A percentile compares a stretch with the other conserved stretches of the same genome.
Conservation (phyloP, 2,113 vertebrate genomes). For the Heterotis niloticus region DNA sequence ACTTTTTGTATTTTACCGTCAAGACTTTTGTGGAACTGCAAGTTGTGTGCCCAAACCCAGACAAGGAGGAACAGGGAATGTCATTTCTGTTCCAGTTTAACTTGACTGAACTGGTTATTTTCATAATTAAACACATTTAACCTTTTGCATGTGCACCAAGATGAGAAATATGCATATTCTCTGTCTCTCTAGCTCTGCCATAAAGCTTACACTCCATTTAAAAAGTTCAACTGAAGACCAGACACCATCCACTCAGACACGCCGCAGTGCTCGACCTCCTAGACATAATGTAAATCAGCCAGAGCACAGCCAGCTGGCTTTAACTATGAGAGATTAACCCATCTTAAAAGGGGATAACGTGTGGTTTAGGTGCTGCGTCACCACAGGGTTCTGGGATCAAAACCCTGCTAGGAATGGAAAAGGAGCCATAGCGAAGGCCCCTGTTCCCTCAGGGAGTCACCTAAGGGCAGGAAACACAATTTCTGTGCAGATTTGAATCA, state of each 20-base stretch:
- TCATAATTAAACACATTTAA: too few species aligned
- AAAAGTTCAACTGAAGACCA: background rate
- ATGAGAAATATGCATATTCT: too few species aligned
- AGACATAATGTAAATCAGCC: background rate
- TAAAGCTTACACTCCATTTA: too few species aligned
- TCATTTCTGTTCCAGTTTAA: too few species aligned
- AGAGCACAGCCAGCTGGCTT: background rate
- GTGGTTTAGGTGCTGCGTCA: background rate
- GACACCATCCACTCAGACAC: background rate
- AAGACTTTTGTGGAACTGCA: too few species aligned
- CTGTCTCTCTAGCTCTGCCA: too few species aligned
- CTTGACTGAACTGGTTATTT: too few species aligned
- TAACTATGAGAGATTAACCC: background rate
- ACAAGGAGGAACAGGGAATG: too few species aligned
- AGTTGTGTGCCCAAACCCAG: too few species aligned
- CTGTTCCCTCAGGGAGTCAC: background rate
- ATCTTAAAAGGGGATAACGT: background rate
- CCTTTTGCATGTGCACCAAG: too few species aligned
- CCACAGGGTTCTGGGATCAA: constrained; percentile 6
- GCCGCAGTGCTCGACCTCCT: background rate
- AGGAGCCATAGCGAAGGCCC: background rate
- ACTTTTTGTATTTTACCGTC: too few species aligned
- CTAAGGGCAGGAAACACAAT: background rate
- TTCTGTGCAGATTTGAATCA: background rate
- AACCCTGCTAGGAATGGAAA: background rate